phyloP scores from a whole-genome alignment of 2,888 invertebrate species.

The Caenorhabditis japonica region DNA sequence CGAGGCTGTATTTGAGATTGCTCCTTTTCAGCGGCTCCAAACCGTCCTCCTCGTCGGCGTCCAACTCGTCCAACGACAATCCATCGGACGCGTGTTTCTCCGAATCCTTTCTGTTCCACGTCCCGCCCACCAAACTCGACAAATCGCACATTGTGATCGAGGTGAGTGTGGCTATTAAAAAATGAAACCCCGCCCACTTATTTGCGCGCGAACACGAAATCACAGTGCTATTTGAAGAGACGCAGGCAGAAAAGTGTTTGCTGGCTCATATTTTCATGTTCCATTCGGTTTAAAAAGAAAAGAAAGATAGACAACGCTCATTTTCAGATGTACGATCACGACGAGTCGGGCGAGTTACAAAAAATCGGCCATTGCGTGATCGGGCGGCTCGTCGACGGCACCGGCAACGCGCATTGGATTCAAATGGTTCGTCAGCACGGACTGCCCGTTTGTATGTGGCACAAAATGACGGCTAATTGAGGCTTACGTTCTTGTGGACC shows the following conservation, averaged over 20 bases:
- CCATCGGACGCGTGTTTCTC: slow-evolving; percentile 66
- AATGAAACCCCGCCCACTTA: too few species aligned
- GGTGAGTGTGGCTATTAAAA: too few species aligned
- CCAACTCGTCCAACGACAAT: slow-evolving; percentile 61
- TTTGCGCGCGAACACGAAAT: too few species aligned
- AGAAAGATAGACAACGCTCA: too few species aligned
- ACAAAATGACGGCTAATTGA: slow-evolving; percentile 52
- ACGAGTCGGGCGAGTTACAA: slow-evolving; percentile 49
- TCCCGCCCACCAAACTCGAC: slow-evolving; percentile 64
- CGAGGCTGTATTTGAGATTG: neutral
- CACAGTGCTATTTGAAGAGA: too few species aligned
- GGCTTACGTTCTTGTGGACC: slow-evolving; percentile 3
- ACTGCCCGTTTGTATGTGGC: slow-evolving; percentile 74
- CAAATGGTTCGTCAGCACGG: slow-evolving; percentile 75
- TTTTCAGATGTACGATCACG: slow-evolving; percentile 66
- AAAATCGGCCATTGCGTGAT: slow-evolving; percentile 73
- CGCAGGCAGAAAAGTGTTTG: too few species aligned
- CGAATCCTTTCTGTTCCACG: slow-evolving; percentile 72
- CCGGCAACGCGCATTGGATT: slow-evolving; percentile 73
- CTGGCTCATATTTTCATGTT: neutral
- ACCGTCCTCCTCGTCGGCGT: slow-evolving; percentile 66
- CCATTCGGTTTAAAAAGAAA: too few species aligned
- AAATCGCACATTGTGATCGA: slow-evolving; percentile 71
- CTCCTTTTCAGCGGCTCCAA: slow-evolving; percentile 56
- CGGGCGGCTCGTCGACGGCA: slow-evolving; percentile 63